Conservation (phyloP, 64 coral and sea anemone genomes). For the Montipora cactus region DNA sequence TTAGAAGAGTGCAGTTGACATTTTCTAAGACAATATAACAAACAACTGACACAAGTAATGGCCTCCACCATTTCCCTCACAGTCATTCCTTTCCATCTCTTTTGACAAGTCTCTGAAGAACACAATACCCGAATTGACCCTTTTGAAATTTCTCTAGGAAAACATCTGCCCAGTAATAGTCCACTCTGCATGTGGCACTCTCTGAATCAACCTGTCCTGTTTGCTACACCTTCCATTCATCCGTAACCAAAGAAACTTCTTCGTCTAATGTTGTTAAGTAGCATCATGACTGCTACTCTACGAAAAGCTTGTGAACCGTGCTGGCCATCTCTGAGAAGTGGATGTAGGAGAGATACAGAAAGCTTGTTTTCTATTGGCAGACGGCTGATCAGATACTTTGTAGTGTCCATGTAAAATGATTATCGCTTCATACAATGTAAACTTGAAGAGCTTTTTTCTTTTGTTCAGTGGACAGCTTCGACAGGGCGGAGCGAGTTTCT, state of each 20-base stretch:
- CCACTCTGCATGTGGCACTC: background rate
- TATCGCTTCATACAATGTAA: conserved; percentile 19
- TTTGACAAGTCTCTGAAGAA: conserved; percentile 25
- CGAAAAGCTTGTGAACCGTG: conserved; percentile 36
- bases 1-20: too few species aligned
- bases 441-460: conserved; percentile 14
- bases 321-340: conserved; percentile 13
- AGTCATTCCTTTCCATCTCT: too few species aligned
- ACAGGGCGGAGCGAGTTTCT: conserved; percentile 21
- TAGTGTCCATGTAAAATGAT: conserved; percentile 55
- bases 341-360: background rate
- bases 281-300: conserved; percentile 69
- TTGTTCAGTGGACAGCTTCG: conserved; percentile 30
- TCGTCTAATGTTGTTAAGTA: conserved; percentile 47
- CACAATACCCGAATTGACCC: conserved; percentile 35
- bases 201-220: background rate
- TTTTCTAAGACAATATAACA: too few species aligned
- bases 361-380: too few species aligned
- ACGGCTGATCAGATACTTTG: conserved; percentile 51
- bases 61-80: too few species aligned
- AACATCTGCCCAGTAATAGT: conserved; percentile 59
- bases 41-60: too few species aligned
- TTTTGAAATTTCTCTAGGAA: conserved; percentile 53
- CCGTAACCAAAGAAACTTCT: conserved; percentile 45
- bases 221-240: conserved; percentile 72